Base-by-base conservation (phyloP, 2,888 invertebrate genomes). In the Corythucha ciliata region DNA sequence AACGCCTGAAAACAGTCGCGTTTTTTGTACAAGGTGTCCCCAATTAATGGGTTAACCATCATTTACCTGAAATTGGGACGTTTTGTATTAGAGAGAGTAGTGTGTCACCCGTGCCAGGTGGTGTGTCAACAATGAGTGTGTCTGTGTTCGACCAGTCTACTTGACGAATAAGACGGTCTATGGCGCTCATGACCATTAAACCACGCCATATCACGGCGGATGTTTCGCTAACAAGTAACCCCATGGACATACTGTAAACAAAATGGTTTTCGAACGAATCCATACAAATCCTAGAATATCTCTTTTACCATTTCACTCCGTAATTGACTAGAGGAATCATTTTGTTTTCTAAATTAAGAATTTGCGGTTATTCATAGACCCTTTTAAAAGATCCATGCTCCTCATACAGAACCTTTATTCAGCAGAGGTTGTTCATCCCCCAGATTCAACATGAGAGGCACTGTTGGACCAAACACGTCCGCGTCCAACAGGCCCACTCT, bases 101-200 rank as follows among this genome's bases (percentile, higher is more conserved):
- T 1, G 91, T 88, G 69, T 96, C 96, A 0, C 96, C 96, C 0
- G 96, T 96, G 26, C 96, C 96, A 0, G 96, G 96, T 2, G 96
- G 96, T 61, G 94, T 93, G 70, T 96, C 96, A 0, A 96, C 76
- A 14, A 97, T 73, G 51, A 96, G 75, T 65, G 85, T 82, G 72
- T 96, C 92, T 46, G 91, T 72, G 0, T 83, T 79, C 2, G 79
- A 83, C 96, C 96, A 96, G 27, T 78, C 75, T n/a, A 92, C 89
- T 60, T 89, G 83, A 57, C 84, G 74, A 25, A 93, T 73, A 22
- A 96, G 70, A 60, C 84, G 80, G 60, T 93, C 84, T 51, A 96
- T 68, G 0, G 94, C 94, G 57, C 87, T 88, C 93, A 94, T 96
- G 46, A 96, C 93, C 82, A 96, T 87, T 18, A 93, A 76, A 0